A percentile compares a stretch with the other conserved stretches of the same genome.
Evolutionary conservation across 2,888 invertebrate species (phyloP).

Genomic region (Troglohyphantes excavatus): DNA sequence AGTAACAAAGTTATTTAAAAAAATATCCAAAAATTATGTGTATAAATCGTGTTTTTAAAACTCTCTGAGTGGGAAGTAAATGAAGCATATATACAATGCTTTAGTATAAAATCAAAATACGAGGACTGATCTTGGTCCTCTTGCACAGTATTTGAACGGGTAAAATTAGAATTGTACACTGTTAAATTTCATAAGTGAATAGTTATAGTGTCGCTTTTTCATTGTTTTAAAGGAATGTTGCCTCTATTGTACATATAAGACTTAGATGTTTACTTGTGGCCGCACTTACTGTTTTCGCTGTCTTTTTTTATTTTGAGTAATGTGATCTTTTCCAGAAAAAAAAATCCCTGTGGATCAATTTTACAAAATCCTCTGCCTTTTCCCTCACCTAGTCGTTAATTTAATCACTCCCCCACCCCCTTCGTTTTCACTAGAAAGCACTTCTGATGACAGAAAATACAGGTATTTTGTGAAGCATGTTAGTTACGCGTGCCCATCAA

Average conservation of each 20-base stretch:
- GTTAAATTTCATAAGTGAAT: conserved; percentile 75
- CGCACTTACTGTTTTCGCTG: conserved; percentile 64
- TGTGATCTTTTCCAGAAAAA: conserved; percentile 64
- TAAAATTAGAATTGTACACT: conserved; percentile 79
- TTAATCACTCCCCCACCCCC: not conserved
- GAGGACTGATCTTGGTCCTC: conserved; percentile 62
- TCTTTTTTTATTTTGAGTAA: conserved; percentile 52
- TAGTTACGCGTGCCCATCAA: not conserved
- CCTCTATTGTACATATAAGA: conserved; percentile 77
- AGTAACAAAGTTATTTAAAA: conserved; percentile 17
- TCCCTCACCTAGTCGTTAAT: conserved; percentile 65
- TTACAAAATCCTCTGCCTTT: conserved; percentile 15
- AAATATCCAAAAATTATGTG: conserved; percentile 38
- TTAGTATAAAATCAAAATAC: conserved; percentile 77
- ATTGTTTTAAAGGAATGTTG: conserved; percentile 78
- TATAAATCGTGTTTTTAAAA: conserved; percentile 62
- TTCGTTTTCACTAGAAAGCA: conserved; percentile 25
- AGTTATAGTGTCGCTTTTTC: conserved; percentile 76
- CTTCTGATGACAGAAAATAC: conserved; percentile 58
- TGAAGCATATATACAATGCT: conserved; percentile 75
- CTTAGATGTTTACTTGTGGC: conserved; percentile 77
- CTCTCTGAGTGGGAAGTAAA: conserved; percentile 76
- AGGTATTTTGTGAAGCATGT: conserved; percentile 73
- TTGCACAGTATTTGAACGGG: conserved; percentile 79
- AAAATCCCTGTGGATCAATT: conserved; percentile 37